phyloP scores from a whole-genome alignment of 1,140 invertebrate genomes.

The Calephelis nemesis region DNA sequence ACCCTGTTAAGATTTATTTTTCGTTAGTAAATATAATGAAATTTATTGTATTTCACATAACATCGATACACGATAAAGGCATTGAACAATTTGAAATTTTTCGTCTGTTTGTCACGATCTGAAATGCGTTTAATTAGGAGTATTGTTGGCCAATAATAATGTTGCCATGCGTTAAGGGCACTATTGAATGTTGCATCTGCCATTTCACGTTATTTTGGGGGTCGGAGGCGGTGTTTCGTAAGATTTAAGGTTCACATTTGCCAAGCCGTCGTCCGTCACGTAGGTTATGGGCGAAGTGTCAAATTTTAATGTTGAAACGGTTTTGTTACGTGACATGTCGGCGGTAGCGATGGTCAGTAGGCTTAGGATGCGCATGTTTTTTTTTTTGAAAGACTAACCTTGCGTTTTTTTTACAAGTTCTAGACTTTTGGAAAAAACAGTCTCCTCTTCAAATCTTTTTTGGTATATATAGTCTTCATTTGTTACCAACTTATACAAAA shows the following conservation, averaged over 20 bases:
- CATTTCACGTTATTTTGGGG: constrained; percentile 11
- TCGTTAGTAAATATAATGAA: background rate
- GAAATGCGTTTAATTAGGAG: constrained; percentile 59
- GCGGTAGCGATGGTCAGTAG: constrained; percentile 36
- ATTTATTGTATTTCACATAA: constrained; percentile 13
- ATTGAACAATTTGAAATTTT: constrained; percentile 51
- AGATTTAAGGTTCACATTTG: constrained; percentile 45
- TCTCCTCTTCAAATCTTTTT: too few species aligned
- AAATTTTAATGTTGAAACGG: constrained; percentile 72
- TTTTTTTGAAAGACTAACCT: too few species aligned
- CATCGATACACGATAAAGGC: constrained; percentile 39
- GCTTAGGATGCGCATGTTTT: too few species aligned
- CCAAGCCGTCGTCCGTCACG: constrained; percentile 38
- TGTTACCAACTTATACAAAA: too few species aligned
- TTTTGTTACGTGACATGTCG: constrained; percentile 64
- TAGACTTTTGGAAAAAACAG: too few species aligned
- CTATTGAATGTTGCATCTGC: constrained; percentile 62
- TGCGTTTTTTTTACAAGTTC: too few species aligned
- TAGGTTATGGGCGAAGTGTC: constrained; percentile 60
- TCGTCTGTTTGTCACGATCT: constrained; percentile 50
- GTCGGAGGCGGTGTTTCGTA: constrained; percentile 33
- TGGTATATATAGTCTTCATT: too few species aligned
- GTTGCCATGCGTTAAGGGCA: constrained; percentile 43
- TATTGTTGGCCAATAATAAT: constrained; percentile 67
- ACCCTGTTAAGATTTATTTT: constrained; percentile 8